Evolutionary conservation across 2,888 invertebrate genomes (phyloP), one percentile per base, ranked within the genome.

Genomic region (Chaetogeoica ovagalla): DNA sequence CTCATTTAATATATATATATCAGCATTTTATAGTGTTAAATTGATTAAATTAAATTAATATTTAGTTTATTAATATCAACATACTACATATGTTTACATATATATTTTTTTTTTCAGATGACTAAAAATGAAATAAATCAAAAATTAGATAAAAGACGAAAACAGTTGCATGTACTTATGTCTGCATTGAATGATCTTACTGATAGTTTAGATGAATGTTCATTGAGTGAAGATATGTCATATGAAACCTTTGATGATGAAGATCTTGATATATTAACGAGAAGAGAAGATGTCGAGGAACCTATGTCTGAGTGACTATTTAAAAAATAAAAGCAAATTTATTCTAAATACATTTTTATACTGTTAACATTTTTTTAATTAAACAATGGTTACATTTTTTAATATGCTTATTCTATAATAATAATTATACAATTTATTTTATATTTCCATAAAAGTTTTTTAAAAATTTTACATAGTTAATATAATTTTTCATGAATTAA

Each of bases 141-240:
- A 66, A 92, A 94, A 86, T 88, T 97, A 82, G 92, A 94, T 83
- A 89, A 93, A 85, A 88, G 97, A 77, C 91, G 93, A 84, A 96
- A 96, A 87, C 95, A 96, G 85, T 96, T 97, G 84, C 92, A 94
- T 86, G 93, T 97, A 13, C 87, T 97, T 57, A 92, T 96, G 83
- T 92, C 94, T 59, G 93, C 95, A 21, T 93, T 96, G 83, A 93
- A 94, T 86, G 93, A 95, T 84, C 87, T 97, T 73, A 93, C 94
- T 86, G 90, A 90, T 37, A 90, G 94, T 85, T 86, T 96, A 55
- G 93, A 94, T 83, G 93, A 94, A 89, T 1, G 90, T 83, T 91
- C 91, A 82, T 88, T 89, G 84, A 86, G 88, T 81, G 88, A 88
- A 85, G 88, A 89, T 83, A 87, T 87, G 6, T 88, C 88, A 77